A percentile compares a stretch with the other conserved stretches of the same genome.
phyloP scores from a whole-genome alignment of 1,140 invertebrate species.

The Hylyphantes graminicola region DNA sequence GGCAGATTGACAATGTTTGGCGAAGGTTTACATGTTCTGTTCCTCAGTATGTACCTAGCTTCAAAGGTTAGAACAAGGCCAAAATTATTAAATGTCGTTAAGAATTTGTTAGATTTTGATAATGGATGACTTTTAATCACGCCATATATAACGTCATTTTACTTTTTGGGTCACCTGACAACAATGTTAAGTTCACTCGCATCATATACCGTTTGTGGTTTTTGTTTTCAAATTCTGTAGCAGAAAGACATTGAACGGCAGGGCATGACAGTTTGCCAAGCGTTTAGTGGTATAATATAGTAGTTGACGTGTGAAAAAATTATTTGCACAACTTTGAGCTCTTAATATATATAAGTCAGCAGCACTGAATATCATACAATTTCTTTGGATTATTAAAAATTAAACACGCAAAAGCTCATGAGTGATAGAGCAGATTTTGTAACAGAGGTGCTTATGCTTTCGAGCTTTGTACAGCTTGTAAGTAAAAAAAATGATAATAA shows the following conservation, averaged over 20 bases:
- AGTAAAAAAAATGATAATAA: too few species aligned
- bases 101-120: too few species aligned
- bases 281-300: constrained; percentile 37
- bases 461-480: too few species aligned
- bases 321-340: constrained; percentile 60
- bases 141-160: too few species aligned
- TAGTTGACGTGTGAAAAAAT: constrained; percentile 49
- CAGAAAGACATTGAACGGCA: constrained; percentile 26
- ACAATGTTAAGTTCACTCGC: constrained; percentile 25
- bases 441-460: constrained; percentile 25
- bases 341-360: constrained; percentile 35
- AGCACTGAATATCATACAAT: constrained; percentile 39
- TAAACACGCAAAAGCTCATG: constrained; percentile 51
- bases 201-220: neutral
- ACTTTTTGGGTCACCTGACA: neutral
- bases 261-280: constrained; percentile 42
- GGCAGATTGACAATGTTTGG: too few species aligned
- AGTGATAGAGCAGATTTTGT: constrained; percentile 42
- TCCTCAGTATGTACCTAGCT: too few species aligned
- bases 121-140: too few species aligned
- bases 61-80: too few species aligned
- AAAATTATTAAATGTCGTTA: too few species aligned
- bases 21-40: too few species aligned
- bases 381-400: constrained; percentile 41
- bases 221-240: neutral